Percentiles rank a stretch among this genome's conserved stretches.
Evolutionary conservation across 1,140 invertebrate genomes (phyloP).

Genomic region (Drosophila cardini): DNA sequence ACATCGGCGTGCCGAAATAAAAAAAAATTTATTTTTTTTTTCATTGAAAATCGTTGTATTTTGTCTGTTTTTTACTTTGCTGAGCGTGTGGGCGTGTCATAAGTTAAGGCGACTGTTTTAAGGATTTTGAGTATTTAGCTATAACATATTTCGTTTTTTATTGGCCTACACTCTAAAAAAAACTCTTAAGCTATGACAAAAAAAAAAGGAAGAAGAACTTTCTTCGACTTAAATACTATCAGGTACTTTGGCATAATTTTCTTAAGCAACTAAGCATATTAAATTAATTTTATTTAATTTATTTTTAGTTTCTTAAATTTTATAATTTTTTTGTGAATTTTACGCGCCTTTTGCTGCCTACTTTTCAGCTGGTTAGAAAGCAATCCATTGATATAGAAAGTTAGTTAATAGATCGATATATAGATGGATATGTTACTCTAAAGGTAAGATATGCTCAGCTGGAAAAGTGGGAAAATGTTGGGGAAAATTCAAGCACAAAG

Average conservation of each 20-base stretch:
- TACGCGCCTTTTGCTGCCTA: constrained; percentile 1
- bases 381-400: neutral
- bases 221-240: constrained; percentile 75
- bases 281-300: constrained; percentile 2
- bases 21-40: neutral
- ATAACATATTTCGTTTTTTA: constrained; percentile 14
- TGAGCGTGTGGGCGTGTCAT: constrained; percentile 68
- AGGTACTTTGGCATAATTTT: constrained; percentile 82
- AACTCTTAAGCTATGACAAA: constrained; percentile 32
- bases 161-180: constrained; percentile 45
- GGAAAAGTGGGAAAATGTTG: neutral
- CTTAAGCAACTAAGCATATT: constrained; percentile 40
- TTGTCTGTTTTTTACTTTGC: constrained; percentile 5
- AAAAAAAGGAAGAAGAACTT: constrained; percentile 41
- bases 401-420: neutral
- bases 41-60: neutral
- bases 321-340: constrained; percentile 1
- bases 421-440: constrained; percentile 8
- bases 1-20: neutral
- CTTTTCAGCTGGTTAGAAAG: no score
- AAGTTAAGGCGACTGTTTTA: constrained; percentile 75
- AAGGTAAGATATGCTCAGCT: constrained; percentile 23
- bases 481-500: constrained; percentile 20
- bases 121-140: constrained; percentile 53
- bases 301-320: neutral